A percentile compares a stretch with the other conserved stretches of the same genome.
These are phyloP conservation scores for Pachymerium ferrugineum DNA, from an alignment of 2,888 invertebrate species.

Conservation along the genomic window DNA sequence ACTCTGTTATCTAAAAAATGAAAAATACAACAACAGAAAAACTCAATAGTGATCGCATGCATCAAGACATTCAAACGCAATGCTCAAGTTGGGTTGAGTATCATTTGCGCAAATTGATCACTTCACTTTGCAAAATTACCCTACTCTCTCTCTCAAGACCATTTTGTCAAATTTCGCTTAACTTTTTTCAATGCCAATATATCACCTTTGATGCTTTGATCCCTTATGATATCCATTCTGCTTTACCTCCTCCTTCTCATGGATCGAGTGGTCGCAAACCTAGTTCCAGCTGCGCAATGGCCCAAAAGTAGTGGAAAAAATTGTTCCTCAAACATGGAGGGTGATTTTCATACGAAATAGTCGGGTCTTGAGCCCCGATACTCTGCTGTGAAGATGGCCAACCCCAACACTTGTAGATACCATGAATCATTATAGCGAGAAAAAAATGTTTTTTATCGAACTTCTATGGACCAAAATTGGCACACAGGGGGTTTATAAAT, in stretches of 20 bases:
- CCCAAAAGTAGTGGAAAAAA: conserved; percentile 23
- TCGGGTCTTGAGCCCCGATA: conserved; percentile 10
- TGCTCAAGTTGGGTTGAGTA: background rate
- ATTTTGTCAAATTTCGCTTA: background rate
- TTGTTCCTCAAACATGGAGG: conserved; percentile 23
- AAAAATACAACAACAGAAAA: no score
- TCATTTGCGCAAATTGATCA: background rate
- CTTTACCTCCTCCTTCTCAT: background rate
- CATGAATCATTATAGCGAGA: background rate
- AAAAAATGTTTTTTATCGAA: conserved; percentile 19
- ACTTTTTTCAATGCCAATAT: background rate
- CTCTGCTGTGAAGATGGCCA: conserved; percentile 24
- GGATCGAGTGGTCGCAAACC: conserved; percentile 10
- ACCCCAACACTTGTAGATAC: conserved; percentile 20
- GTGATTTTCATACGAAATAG: conserved; percentile 23
- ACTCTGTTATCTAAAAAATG: no score
- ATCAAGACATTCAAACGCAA: background rate
- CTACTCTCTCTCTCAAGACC: background rate
- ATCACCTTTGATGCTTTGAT: conserved; percentile 19
- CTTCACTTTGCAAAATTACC: background rate
- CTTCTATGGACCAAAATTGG: conserved; percentile 12
- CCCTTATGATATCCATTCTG: background rate
- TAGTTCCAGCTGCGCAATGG: conserved; percentile 25
- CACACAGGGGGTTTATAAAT: conserved; percentile 6
- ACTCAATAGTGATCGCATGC: no score